A percentile compares a stretch with the other conserved stretches of the same genome.
These are phyloP conservation scores for Chrysolina oricalcia DNA, from an alignment of 2,888 invertebrate species.

Conservation along the genomic window DNA sequence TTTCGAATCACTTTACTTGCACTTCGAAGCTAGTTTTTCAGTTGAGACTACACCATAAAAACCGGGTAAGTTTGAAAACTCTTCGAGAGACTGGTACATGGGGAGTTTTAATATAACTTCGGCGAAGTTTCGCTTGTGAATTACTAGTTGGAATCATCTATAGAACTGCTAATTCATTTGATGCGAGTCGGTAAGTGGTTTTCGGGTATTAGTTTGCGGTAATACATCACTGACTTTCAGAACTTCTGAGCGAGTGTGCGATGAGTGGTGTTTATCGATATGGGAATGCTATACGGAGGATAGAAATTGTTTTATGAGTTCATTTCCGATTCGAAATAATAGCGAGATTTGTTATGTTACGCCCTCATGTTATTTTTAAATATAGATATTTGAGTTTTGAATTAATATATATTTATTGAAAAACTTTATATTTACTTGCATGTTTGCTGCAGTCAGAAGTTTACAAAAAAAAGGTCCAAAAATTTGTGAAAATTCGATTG, in stretches of 20 bases:
- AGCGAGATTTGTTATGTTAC: no score
- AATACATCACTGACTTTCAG: background rate
- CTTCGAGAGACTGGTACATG: background rate
- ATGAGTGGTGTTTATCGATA: conserved; percentile 3
- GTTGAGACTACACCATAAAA: background rate
- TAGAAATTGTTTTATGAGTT: background rate
- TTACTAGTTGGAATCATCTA: background rate
- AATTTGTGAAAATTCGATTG: no score
- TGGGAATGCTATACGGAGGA: background rate
- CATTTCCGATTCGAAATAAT: background rate
- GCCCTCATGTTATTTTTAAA: no score
- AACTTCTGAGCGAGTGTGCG: background rate
- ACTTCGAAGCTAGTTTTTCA: background rate
- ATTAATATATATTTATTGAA: no score
- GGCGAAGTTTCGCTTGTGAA: background rate
- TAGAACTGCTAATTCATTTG: conserved; percentile 6
- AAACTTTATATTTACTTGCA: no score
- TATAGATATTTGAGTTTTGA: no score
- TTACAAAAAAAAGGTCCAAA: no score
- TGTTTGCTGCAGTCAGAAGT: no score
- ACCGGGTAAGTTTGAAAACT: background rate
- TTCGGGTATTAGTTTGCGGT: background rate
- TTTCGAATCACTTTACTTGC: background rate
- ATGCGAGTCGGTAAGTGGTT: conserved; percentile 8
- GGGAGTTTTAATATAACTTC: background rate